Percentiles rank a stretch among this genome's conserved stretches.
Evolutionary conservation across 2,797 vertebrate species (phyloP).

Genomic region (Florisuga fusca): DNA sequence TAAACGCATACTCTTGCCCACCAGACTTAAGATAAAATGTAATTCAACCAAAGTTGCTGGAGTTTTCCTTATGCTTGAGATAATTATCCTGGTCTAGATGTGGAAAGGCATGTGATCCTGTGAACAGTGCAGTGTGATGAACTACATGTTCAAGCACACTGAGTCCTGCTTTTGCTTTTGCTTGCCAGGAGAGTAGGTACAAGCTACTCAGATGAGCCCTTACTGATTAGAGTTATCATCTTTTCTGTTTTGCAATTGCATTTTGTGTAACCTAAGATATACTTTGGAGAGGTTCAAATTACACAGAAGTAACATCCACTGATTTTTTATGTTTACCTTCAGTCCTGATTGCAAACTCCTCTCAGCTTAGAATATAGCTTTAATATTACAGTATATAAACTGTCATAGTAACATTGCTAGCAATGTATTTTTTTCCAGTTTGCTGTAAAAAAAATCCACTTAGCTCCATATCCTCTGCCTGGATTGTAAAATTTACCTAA

Average conservation of each 20-base stretch:
- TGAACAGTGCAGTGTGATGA: neutral
- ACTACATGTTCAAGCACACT: neutral
- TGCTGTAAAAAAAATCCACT: neutral
- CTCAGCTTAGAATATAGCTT: neutral
- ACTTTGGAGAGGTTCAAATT: neutral
- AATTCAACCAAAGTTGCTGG: neutral
- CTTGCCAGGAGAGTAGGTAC: neutral
- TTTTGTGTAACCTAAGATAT: neutral
- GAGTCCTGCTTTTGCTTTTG: neutral
- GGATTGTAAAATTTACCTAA: neutral
- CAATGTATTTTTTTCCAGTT: neutral
- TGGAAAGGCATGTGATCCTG: accelerated
- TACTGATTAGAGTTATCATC: neutral
- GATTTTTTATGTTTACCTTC: neutral
- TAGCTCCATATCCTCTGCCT: neutral
- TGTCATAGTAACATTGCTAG: neutral
- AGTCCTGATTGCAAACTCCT: neutral
- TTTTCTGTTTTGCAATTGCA: neutral
- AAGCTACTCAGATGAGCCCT: neutral
- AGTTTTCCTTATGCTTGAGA: neutral
- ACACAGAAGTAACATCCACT: neutral
- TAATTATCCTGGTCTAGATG: neutral
- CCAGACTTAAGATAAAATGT: neutral
- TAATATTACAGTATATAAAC: neutral
- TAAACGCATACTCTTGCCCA: neutral